phyloP scores from a whole-genome alignment of 2,113 vertebrate species.

The Alces alces region DNA sequence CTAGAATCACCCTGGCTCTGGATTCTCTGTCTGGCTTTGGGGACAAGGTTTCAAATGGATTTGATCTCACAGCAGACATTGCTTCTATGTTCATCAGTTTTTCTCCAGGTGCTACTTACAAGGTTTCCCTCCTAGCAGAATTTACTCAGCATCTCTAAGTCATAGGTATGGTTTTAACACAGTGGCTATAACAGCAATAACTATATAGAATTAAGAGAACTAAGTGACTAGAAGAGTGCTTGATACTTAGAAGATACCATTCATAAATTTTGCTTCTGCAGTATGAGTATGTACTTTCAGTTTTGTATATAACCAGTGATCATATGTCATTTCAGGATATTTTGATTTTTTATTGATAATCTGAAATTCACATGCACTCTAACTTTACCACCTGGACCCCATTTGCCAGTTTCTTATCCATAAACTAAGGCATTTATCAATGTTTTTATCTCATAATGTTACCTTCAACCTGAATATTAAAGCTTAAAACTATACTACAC shows the following conservation, averaged over 20 bases:
- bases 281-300: not conserved
- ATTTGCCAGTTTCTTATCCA: not conserved
- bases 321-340: not conserved
- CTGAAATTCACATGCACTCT: not conserved
- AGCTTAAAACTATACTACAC: not conserved
- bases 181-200: not conserved
- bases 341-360: not conserved
- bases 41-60: not conserved
- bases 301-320: not conserved
- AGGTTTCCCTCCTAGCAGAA: not conserved
- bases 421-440: not conserved
- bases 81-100: not conserved
- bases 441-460: not conserved
- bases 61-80: not conserved
- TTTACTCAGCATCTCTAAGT: not conserved
- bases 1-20: fast-evolving
- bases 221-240: not conserved
- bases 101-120: not conserved
- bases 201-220: not conserved
- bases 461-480: not conserved
- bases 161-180: not conserved
- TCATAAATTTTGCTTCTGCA: not conserved
- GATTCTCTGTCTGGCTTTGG: not conserved
- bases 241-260: not conserved
- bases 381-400: not conserved